These are phyloP conservation scores for Ciconia maguari DNA, from an alignment of 2,113 vertebrate genomes.

Conservation along the genomic window DNA sequence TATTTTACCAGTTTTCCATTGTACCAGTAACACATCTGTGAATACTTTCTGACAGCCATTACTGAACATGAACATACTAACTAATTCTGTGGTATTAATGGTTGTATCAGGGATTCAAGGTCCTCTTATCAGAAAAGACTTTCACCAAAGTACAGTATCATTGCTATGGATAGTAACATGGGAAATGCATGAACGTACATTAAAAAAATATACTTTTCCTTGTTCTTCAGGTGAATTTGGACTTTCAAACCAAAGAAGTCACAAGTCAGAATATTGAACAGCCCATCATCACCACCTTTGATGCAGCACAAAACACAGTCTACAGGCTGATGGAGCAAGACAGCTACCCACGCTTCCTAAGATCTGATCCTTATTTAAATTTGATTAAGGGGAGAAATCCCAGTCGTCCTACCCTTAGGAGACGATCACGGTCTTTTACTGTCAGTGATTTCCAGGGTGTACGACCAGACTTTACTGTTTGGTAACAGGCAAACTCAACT, in stretches of 20 bases:
- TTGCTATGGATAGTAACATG: not conserved
- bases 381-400: conserved; percentile 75
- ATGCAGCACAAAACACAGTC: conserved; percentile 84
- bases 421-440: conserved; percentile 90
- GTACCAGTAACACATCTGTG: not conserved
- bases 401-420: conserved; percentile 73
- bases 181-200: not conserved
- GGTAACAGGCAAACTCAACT: conserved; percentile 63
- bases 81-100: not conserved
- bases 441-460: conserved; percentile 81
- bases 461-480: conserved; percentile 62
- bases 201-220: not conserved
- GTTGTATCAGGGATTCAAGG: not conserved
- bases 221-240: conserved; percentile 78
- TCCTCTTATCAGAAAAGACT: not conserved
- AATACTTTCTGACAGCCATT: not conserved
- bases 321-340: conserved; percentile 94
- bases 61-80: not conserved
- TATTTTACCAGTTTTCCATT: not conserved
- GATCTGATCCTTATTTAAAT: conserved; percentile 82
- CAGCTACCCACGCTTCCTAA: conserved; percentile 90
- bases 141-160: not conserved
- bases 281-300: conserved; percentile 74
- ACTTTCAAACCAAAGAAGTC: conserved; percentile 43
- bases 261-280: not conserved